phyloP scores from a whole-genome alignment of 1,140 invertebrate species.

The Batillaria attramentaria region DNA sequence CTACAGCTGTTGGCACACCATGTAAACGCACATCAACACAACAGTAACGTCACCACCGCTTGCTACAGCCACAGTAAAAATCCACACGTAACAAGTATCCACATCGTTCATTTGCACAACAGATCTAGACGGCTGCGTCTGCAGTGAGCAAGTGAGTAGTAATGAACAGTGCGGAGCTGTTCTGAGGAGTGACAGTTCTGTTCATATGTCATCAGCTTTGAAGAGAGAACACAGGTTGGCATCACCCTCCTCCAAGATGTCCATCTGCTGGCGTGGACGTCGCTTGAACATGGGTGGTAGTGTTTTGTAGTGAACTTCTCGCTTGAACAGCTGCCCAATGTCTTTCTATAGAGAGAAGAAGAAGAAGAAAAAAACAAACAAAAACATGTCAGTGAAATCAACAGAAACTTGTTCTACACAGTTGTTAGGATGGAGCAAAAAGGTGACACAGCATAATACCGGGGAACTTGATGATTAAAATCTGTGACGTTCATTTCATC shows the following conservation, averaged over 20 bases:
- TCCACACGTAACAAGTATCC: too few species aligned
- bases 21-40: too few species aligned
- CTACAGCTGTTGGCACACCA: too few species aligned
- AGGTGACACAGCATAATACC: background rate
- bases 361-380: background rate
- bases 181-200: too few species aligned
- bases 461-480: background rate
- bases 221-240: slow-evolving; percentile 59
- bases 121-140: too few species aligned
- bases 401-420: background rate
- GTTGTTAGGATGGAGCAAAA: background rate
- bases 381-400: background rate
- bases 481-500: background rate
- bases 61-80: too few species aligned
- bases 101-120: too few species aligned
- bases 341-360: slow-evolving; percentile 65
- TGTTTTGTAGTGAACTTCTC: slow-evolving; percentile 87
- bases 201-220: slow-evolving; percentile 43
- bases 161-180: too few species aligned
- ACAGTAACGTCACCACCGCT: too few species aligned
- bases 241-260: slow-evolving; percentile 46
- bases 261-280: slow-evolving; percentile 39
- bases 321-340: slow-evolving; percentile 85
- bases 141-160: too few species aligned
- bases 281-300: slow-evolving; percentile 78